Conservation (phyloP, 2,113 vertebrate genomes). For the Vombatus ursinus region DNA sequence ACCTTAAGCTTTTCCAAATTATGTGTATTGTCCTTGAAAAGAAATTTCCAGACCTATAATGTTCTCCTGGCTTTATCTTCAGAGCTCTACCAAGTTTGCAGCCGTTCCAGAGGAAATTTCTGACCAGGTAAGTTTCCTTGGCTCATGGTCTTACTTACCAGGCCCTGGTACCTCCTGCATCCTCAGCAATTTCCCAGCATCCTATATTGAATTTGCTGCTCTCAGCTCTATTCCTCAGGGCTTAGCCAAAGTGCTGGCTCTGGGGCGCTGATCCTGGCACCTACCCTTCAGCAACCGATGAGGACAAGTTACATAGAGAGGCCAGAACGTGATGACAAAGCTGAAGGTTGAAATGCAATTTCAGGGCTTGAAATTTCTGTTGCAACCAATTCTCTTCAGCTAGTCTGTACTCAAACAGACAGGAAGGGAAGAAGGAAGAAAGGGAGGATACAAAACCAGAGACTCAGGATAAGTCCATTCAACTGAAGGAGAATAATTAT, state of each 20-base stretch:
- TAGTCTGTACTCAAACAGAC: background rate
- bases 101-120: background rate
- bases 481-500: background rate
- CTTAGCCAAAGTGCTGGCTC: slow-evolving; percentile 41
- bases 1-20: background rate
- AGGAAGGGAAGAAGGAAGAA: background rate
- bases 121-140: background rate
- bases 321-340: background rate
- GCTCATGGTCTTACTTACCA: background rate
- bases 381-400: background rate
- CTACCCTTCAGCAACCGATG: background rate
- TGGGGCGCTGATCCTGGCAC: background rate
- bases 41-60: no score
- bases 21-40: no score
- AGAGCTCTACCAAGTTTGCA: background rate
- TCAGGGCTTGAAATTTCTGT: background rate
- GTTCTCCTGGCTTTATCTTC: rapidly evolving
- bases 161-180: no score
- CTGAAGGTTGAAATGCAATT: background rate
- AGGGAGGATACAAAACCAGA: background rate
- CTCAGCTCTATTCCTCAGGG: background rate
- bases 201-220: background rate
- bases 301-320: slow-evolving; percentile 10
- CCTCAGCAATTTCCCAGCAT: slow-evolving; percentile 4
- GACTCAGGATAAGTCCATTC: background rate